phyloP scores from a whole-genome alignment of 2,797 vertebrate genomes.

The Tapera naevia region DNA sequence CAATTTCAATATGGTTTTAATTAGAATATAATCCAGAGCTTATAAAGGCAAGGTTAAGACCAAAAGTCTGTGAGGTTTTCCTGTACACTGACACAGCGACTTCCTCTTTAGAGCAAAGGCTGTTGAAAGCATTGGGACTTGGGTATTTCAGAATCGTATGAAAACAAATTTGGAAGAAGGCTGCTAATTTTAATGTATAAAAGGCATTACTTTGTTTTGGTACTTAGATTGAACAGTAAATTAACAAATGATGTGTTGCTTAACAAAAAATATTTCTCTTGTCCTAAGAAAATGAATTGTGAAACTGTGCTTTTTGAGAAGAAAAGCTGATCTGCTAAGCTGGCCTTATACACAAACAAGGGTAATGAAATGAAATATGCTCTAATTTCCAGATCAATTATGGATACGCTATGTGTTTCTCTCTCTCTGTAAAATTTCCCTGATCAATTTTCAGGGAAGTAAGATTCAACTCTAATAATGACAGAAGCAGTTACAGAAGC shows the following conservation, averaged over 20 bases:
- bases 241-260: background rate
- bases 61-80: background rate
- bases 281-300: background rate
- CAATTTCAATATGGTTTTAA: background rate
- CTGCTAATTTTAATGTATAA: background rate
- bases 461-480: background rate
- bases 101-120: background rate
- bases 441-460: background rate
- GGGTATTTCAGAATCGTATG: background rate
- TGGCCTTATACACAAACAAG: background rate
- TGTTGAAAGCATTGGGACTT: background rate
- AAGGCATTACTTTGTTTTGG: background rate
- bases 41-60: background rate
- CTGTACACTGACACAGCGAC: background rate
- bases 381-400: background rate
- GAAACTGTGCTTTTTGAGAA: background rate
- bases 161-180: background rate
- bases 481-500: background rate
- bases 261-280: background rate
- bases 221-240: background rate
- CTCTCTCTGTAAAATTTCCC: background rate
- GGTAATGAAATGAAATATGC: background rate
- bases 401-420: background rate
- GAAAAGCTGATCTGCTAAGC: background rate
- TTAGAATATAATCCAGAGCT: background rate